phyloP scores from a whole-genome alignment of 2,113 vertebrate species.

The Micronycteris hirsuta region DNA sequence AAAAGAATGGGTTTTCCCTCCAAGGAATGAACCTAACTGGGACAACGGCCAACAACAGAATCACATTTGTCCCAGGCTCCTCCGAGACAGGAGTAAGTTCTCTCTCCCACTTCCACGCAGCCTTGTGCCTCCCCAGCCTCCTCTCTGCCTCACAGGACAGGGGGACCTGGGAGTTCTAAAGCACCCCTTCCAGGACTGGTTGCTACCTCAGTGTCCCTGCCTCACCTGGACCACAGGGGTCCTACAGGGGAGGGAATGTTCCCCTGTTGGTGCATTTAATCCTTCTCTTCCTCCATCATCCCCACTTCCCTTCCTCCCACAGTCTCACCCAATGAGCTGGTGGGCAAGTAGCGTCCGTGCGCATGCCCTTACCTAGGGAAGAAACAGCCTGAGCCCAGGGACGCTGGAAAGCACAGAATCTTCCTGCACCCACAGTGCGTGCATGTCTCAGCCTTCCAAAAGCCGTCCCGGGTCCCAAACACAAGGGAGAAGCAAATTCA shows the following conservation, averaged over 20 bases:
- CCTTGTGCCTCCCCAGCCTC: neutral
- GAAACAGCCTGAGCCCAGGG: neutral
- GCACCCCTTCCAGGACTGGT: neutral
- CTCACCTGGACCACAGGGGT: fast-evolving
- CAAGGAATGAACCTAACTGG: neutral
- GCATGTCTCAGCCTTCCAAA: fast-evolving
- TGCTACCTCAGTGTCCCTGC: neutral
- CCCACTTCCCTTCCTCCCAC: neutral
- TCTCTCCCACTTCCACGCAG: neutral
- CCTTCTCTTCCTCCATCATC: neutral
- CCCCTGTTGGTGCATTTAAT: fast-evolving
- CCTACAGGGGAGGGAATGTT: fast-evolving
- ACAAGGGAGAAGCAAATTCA: neutral
- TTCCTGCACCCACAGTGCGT: fast-evolving
- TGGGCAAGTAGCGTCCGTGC: too few relatives aligned
- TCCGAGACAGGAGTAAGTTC: neutral
- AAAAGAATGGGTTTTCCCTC: neutral
- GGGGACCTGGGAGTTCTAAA: neutral
- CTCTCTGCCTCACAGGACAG: neutral
- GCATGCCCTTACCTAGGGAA: neutral
- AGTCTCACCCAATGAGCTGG: neutral
- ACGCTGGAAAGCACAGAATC: neutral
- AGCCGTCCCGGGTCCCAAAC: neutral
- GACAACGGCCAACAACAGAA: neutral
- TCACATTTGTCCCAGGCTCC: neutral